A percentile compares a stretch with the other conserved stretches of the same genome.
Conservation (phyloP, 2,113 vertebrate species). For the Ammospiza caudacuta region DNA sequence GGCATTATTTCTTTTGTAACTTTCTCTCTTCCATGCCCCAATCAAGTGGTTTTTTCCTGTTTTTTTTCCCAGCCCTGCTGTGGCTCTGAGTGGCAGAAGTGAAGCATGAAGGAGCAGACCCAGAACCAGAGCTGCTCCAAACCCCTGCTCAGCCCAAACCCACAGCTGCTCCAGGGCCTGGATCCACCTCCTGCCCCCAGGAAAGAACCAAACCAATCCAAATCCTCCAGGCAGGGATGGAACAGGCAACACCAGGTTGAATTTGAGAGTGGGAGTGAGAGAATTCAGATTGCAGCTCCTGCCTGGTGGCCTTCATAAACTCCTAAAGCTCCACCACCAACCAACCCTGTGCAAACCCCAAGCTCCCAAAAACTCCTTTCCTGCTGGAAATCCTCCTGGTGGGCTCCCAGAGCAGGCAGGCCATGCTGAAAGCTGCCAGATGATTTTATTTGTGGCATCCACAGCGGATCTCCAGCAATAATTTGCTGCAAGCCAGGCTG, state of each 20-base stretch:
- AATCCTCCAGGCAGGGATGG: background rate
- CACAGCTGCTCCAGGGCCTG: background rate
- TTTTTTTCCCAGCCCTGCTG: background rate
- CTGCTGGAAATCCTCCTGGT: background rate
- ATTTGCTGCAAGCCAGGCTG: background rate
- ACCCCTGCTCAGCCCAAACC: background rate
- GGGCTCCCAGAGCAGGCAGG: background rate
- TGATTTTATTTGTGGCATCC: background rate
- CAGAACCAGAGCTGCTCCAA: background rate
- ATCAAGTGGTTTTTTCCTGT: background rate
- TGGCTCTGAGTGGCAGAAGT: background rate
- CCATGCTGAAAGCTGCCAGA: background rate
- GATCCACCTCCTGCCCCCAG: background rate
- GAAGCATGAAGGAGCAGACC: background rate
- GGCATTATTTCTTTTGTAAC: background rate
- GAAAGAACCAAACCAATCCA: background rate
- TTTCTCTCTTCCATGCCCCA: background rate
- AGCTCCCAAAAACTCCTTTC: background rate
- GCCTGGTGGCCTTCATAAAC: background rate
- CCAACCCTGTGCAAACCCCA: background rate
- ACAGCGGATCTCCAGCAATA: background rate
- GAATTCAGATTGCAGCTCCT: background rate
- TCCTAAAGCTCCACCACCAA: background rate
- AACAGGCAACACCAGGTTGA: background rate
- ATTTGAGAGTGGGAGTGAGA: background rate